Evolutionary conservation across 2,888 invertebrate genomes (phyloP), one percentile per base, ranked within the genome.

Genomic region (Scaptomyza polygonia): DNA sequence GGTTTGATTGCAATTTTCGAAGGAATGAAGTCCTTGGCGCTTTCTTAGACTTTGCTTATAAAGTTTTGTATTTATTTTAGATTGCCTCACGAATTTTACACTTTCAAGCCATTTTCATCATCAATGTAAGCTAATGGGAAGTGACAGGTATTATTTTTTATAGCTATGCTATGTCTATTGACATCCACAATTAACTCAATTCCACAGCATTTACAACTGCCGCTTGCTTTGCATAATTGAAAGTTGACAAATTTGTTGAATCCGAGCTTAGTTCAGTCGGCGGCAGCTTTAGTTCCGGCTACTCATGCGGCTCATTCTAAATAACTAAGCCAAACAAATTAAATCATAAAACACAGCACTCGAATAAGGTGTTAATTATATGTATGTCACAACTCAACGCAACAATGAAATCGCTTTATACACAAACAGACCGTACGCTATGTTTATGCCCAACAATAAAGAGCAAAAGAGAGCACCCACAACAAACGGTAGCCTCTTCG

Each of bases 401-500:
- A 58, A 82, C 82, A 82, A 88, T 71, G 51, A 25, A 3, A 16
- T 11, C 18, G 74, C 88, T 67, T 87, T 82, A 85, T 88, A 16
- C 30, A 4, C 54, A 77, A 73, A 81, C 82, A 82, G 67, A 88
- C 79, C 71, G 45, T 65, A 48, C 66, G 64, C 70, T 67, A 67
- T 86, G 81, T 86, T 25, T 56, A n/a, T 14, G 3, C 5, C 11
- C 0, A 48, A 2, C 12, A 3, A 48, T 3, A 11, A 0, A 21
- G 32, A 14, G 32, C 12, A 9, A 6, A 11, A 9, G 40, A 12
- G 42, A n/a, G 54, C 58, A 59, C 55, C 61, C 48, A 66, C 82
- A 67, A 77, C 54, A 80, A 77, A 86, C 88, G 61, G 88, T 82
- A 82, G 88, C 87, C 63, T 77, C 80, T 77, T 45, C 87, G 79